Base-by-base conservation (phyloP, 1,140 invertebrate genomes). In the Lepidotrigona ventralis region DNA sequence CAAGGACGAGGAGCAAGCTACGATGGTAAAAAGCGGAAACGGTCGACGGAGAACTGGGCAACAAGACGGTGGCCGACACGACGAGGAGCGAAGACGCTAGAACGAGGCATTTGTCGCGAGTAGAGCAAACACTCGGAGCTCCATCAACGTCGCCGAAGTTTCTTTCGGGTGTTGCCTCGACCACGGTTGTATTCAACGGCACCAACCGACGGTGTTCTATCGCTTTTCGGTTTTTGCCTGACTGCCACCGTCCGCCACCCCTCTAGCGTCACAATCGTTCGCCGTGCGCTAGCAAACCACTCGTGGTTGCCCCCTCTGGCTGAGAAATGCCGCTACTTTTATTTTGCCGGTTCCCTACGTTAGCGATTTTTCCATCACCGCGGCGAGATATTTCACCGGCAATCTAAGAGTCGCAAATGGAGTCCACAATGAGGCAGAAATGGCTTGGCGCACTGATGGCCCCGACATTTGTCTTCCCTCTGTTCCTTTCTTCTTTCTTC, bases 401-500 rank as follows among this genome's bases (percentile, higher is more conserved):
- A 93, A 94, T 94, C 93, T 93, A 93, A 94, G 93, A 94, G 92
- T 93, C 93, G 91, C 93, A 93, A 94, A 94, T 94, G 93, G 93
- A 92, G 93, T 92, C 91, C 92, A 93, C 92, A 93, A 93, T 94
- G 93, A 93, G 92, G 90, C 92, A 93, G 92, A 93, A 94, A 93
- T 93, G 93, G 92, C 91, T 91, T 87, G 88, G 88, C 87, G 89
- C 91, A 89, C 89, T 92, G 92, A 93, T 93, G 92, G 90, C 90
- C 89, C 83, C 75, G 75, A 88, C 91, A 94, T 94, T 92, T 91
- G 92, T 94, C 93, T 93, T 93, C 91, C 86, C 88, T 88, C 89
- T 90, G 88, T 90, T 91, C 89, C 79, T 85, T 91, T 89, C 75
- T 86, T 88, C 82, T 79, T 51, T 39, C 46, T 53, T 72, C 39